phyloP scores from a whole-genome alignment of 2,888 invertebrate genomes.

The Hymenopus coronatus region DNA sequence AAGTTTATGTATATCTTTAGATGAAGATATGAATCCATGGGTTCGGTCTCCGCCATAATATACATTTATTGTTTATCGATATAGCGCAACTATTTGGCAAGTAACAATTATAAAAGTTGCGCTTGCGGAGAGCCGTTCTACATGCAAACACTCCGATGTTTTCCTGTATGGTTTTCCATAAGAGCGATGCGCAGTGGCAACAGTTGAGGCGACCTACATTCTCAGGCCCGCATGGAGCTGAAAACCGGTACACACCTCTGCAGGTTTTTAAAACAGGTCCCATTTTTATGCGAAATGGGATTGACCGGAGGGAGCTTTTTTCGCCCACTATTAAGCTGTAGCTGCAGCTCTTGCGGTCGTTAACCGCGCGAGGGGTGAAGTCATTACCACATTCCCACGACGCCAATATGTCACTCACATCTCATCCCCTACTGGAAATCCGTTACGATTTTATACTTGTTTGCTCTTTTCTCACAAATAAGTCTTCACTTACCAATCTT shows the following conservation, averaged over 20 bases:
- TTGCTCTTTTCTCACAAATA: neutral
- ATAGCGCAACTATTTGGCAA: too few relatives aligned
- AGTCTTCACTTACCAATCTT: neutral
- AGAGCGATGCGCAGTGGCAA: neutral
- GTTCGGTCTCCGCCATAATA: rapidly evolving
- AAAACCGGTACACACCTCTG: neutral
- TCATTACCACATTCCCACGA: neutral
- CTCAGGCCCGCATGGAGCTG: neutral
- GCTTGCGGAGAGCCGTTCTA: neutral
- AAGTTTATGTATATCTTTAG: too few relatives aligned
- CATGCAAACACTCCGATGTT: neutral
- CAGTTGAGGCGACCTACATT: neutral
- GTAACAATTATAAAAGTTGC: neutral
- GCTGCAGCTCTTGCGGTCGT: neutral
- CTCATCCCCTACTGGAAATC: neutral
- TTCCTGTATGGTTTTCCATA: neutral
- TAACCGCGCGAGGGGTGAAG: neutral
- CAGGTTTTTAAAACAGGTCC: neutral
- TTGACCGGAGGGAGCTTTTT: neutral
- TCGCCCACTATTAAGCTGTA: neutral
- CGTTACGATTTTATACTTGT: neutral
- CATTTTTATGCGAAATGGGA: neutral
- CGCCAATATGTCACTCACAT: neutral
- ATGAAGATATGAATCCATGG: too few relatives aligned
- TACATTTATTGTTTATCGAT: too few relatives aligned